phyloP scores from a whole-genome alignment of 2,113 vertebrate genomes.

The Oxygymnocypris stewartii region DNA sequence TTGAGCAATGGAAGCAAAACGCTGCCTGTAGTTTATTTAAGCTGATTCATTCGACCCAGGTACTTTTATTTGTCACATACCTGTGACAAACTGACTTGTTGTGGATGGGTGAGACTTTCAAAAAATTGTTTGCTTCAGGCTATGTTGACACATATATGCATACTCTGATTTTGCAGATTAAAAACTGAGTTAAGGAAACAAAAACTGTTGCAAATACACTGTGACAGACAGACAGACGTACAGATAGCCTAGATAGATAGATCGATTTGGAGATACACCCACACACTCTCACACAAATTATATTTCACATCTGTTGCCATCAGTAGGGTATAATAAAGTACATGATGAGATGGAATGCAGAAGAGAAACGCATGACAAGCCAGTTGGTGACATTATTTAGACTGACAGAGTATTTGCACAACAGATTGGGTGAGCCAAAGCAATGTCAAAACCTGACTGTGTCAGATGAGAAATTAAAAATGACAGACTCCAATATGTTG shows the following conservation, averaged over 20 bases:
- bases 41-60: conserved; percentile 63
- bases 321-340: conserved; percentile 55
- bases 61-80: conserved; percentile 27
- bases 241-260: not conserved
- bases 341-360: conserved; percentile 21
- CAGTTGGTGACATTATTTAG: conserved; percentile 58
- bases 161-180: not conserved
- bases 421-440: conserved; percentile 55
- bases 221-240: not conserved
- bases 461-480: conserved; percentile 50
- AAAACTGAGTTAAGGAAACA: not conserved
- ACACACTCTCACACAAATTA: conserved; percentile 51
- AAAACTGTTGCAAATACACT: not conserved
- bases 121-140: not conserved
- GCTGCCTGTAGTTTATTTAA: conserved; percentile 58
- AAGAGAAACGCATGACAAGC: conserved; percentile 58
- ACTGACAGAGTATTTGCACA: conserved; percentile 61
- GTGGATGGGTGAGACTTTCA: conserved; percentile 20
- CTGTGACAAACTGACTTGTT: conserved; percentile 54
- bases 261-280: not conserved
- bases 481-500: conserved; percentile 46
- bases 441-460: conserved; percentile 41
- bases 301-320: conserved; percentile 63
- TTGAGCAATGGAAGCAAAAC: conserved; percentile 62
- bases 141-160: not conserved